phyloP scores from a whole-genome alignment of 2,888 invertebrate genomes.

The Idaea biselata region DNA sequence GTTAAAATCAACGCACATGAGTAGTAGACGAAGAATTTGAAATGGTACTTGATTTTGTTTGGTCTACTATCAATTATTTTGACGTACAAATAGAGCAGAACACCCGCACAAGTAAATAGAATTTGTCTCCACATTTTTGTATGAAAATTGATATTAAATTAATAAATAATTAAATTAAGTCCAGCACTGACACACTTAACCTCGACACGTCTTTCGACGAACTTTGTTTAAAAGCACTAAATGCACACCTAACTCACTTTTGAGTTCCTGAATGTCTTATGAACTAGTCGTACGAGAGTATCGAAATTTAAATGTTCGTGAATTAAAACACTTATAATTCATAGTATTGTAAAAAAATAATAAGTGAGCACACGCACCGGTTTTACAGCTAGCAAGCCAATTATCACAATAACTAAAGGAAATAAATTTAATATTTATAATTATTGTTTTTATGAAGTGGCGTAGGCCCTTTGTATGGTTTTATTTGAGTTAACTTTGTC shows the following conservation, averaged over 20 bases:
- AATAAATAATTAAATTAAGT: neutral
- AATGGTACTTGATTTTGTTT: constrained; percentile 13
- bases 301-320: neutral
- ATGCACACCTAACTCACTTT: neutral
- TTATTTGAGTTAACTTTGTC: neutral
- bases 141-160: neutral
- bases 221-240: neutral
- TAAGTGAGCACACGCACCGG: neutral
- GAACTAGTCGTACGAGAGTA: neutral
- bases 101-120: neutral
- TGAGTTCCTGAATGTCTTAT: neutral
- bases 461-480: neutral
- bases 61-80: constrained; percentile 10
- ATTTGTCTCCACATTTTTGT: neutral
- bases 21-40: constrained; percentile 12
- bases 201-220: neutral
- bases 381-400: neutral
- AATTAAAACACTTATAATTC: neutral
- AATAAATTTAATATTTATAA: neutral
- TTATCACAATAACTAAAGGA: neutral
- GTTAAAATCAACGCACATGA: constrained; percentile 5
- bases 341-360: neutral
- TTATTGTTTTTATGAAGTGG: neutral
- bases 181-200: neutral
- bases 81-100: constrained; percentile 6